Base-by-base conservation (phyloP, 2,888 invertebrate genomes). In the Phaedon cochleariae region DNA sequence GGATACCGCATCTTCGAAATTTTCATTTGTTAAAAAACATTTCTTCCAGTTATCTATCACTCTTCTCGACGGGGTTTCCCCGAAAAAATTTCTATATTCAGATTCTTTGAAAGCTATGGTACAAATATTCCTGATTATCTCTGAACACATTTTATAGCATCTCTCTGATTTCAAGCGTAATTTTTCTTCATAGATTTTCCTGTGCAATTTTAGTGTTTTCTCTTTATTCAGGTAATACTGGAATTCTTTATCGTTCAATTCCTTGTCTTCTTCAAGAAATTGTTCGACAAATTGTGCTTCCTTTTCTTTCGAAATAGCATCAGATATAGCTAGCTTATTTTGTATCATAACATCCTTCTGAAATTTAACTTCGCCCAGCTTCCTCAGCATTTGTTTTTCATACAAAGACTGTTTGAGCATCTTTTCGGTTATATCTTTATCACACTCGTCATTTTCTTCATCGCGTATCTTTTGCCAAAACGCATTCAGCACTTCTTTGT, bases 301-400 rank as follows among this genome's bases (percentile, higher is more conserved):
- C 72, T 84, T 84, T 74, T 86, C 84, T 20, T 85, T 84, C 41
- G 83, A 74, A 69, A 86, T 85, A 63, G 87, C 84, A 41, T 83
- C 84, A 74, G 87, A 85, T 4, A 87, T 85, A 52, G 85, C 80
- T 51, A 83, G 80, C 74, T 87, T 85, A 75, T 89, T 89, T 55
- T 85, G 82, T 0, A 85, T 78, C 69, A 90, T 84, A 68, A 85
- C 84, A 45, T 87, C 84, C 37, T 87, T 87, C 72, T 89, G 87
- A 54, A 87, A 84, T 59, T 88, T 86, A 0, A 89, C 86, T 78
- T 89, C 88, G 80, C 87, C 86, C 64, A 90, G 82, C 81, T 89
- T 89, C 37, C 86, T 86, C 52, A 87, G 85, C 84, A 90, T 87
- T 80, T 88, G 88, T 77, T 90, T 90, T 75, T 91, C 91, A 78